Conservation (phyloP, 2,113 vertebrate genomes). For the Pao palembangensis region DNA sequence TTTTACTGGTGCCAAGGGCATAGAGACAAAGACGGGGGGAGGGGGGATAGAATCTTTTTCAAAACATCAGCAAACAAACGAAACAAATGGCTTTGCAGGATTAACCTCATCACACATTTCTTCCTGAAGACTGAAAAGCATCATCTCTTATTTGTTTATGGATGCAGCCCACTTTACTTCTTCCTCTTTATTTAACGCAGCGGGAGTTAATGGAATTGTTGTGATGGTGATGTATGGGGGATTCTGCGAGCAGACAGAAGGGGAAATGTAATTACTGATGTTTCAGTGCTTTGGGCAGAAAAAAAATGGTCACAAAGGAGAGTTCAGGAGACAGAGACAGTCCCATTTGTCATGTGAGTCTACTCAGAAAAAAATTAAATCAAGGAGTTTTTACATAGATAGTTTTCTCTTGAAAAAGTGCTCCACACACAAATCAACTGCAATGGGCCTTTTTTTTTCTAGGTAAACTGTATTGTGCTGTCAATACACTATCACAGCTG, state of each 20-base stretch:
- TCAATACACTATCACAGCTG: too few species aligned
- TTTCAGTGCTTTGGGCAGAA: slow-evolving; percentile 49
- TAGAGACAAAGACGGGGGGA: slow-evolving; percentile 31
- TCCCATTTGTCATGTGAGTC: slow-evolving; percentile 63
- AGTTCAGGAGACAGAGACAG: slow-evolving; percentile 60
- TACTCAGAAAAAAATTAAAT: slow-evolving; percentile 55
- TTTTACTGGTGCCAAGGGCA: slow-evolving; percentile 49
- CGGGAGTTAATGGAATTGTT: slow-evolving; percentile 67
- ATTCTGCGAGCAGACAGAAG: slow-evolving; percentile 58
- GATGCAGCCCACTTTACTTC: slow-evolving; percentile 15
- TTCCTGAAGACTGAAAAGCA: slow-evolving; percentile 31
- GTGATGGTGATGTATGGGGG: slow-evolving; percentile 68
- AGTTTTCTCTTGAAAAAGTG: slow-evolving; percentile 42
- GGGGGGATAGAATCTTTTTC: slow-evolving; percentile 27
- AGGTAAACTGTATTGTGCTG: too few species aligned
- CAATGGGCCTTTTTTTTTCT: slow-evolving; percentile 27
- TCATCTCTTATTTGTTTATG: slow-evolving; percentile 58
- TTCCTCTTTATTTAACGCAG: slow-evolving; percentile 43
- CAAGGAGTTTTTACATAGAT: slow-evolving; percentile 57
- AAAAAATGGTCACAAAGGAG: slow-evolving; percentile 56
- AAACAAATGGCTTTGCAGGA: slow-evolving; percentile 51
- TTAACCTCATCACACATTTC: slow-evolving; percentile 49
- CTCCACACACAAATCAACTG: slow-evolving; percentile 14
- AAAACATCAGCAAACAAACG: slow-evolving; percentile 26
- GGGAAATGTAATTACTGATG: slow-evolving; percentile 70